phyloP scores from a whole-genome alignment of 2,113 vertebrate species.

The Chitala chitala region DNA sequence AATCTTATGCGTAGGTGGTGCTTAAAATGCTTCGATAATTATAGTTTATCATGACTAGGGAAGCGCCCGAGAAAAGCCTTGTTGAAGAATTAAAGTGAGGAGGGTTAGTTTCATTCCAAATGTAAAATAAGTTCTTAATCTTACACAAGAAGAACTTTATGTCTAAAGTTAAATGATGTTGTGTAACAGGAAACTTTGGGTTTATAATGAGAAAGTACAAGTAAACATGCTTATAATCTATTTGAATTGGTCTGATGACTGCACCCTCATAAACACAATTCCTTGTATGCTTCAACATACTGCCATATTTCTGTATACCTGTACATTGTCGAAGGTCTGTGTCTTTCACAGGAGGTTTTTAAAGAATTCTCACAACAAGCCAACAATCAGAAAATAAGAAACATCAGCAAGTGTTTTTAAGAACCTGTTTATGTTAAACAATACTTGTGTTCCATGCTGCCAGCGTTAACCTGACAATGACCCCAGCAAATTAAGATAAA shows the following conservation, averaged over 20 bases:
- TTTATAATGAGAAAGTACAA: no score
- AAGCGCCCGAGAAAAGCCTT: not conserved
- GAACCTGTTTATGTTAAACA: not conserved
- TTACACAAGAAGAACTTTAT: no score
- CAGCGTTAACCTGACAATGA: conserved; percentile 30
- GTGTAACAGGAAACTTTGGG: no score
- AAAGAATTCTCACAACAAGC: not conserved
- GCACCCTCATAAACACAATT: no score
- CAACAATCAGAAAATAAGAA: not conserved
- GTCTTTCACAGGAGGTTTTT: not conserved
- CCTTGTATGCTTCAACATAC: no score
- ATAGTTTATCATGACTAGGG: not conserved
- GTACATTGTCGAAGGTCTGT: no score
- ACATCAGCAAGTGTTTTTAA: not conserved
- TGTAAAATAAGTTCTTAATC: no score
- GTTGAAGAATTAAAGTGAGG: not conserved
- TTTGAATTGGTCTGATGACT: no score
- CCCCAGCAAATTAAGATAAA: conserved; percentile 45
- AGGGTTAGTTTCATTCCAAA: no score
- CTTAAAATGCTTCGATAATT: not conserved
- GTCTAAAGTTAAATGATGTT: no score
- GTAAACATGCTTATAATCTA: no score
- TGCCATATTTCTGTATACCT: no score
- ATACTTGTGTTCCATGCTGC: not conserved
- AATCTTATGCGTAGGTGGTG: not conserved